Conservation (phyloP, 2,888 invertebrate genomes). For the Dastarcus helophoroides region DNA sequence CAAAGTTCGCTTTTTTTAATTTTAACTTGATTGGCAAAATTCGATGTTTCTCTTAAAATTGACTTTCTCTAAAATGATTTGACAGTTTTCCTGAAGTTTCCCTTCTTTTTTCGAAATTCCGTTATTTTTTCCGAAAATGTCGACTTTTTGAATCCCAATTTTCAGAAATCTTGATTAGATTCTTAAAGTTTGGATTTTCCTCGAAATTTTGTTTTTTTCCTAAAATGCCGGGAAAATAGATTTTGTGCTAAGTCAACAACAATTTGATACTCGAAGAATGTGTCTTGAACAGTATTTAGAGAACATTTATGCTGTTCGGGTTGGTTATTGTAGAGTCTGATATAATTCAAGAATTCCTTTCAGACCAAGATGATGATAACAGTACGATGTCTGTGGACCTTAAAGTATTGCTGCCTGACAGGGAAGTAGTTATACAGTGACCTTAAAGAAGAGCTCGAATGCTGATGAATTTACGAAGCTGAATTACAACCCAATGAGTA, state of each 20-base stretch:
- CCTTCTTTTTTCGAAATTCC: too few species aligned
- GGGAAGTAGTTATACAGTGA: conserved; percentile 79
- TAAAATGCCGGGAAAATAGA: conserved; percentile 97
- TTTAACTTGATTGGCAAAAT: too few species aligned
- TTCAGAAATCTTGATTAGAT: too few species aligned
- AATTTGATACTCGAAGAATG: conserved; percentile 85
- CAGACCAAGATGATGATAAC: conserved; percentile 77
- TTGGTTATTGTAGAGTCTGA: conserved; percentile 97
- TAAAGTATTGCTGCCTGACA: conserved; percentile 78
- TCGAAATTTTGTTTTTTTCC: too few species aligned
- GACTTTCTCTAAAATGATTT: too few species aligned
- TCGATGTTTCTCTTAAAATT: too few species aligned
- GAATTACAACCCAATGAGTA: too few species aligned
- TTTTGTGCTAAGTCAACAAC: conserved; percentile 96
- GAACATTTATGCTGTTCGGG: conserved; percentile 93
- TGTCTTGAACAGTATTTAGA: conserved; percentile 96
- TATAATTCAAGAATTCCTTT: conserved; percentile 93
- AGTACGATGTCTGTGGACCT: conserved; percentile 54
- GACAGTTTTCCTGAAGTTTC: too few species aligned
- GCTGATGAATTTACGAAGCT: conserved; percentile 84
- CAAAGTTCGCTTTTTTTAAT: too few species aligned
- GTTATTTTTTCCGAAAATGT: too few species aligned
- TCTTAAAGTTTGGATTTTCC: too few species aligned
- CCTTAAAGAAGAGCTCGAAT: conserved; percentile 77
- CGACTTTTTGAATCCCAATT: too few species aligned